Conservation (phyloP, 92 coral and sea anemone genomes). For the Porites evermanni region DNA sequence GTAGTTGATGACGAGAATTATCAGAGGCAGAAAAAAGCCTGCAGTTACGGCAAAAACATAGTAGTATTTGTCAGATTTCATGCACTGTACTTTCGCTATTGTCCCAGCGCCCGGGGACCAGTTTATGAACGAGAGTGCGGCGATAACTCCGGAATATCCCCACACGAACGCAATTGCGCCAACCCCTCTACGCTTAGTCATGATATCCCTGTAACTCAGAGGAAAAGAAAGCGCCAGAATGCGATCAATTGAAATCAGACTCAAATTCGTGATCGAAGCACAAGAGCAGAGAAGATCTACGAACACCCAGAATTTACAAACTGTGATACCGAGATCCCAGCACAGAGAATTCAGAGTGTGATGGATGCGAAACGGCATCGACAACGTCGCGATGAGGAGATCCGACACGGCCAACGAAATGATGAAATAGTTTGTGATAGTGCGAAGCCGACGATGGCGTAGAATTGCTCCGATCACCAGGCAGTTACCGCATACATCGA, state of each 20-base stretch:
- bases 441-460: constrained; percentile 84
- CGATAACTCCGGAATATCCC: constrained; percentile 77
- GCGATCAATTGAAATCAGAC: constrained; percentile 89
- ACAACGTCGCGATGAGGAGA: constrained; percentile 82
- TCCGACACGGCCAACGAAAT: constrained; percentile 96
- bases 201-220: constrained; percentile 82
- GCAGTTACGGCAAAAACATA: constrained; percentile 81
- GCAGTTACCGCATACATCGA: constrained; percentile 92
- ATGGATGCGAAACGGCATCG: constrained; percentile 95
- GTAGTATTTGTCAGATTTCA: constrained; percentile 80
- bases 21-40: constrained; percentile 86
- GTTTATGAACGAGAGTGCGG: constrained; percentile 80
- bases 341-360: constrained; percentile 81
- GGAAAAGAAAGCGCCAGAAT: constrained; percentile 93
- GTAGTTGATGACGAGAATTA: constrained; percentile 82
- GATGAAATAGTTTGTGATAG: constrained; percentile 92
- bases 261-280: constrained; percentile 90
- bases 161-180: constrained; percentile 81
- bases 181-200: constrained; percentile 75
- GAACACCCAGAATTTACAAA: constrained; percentile 90
- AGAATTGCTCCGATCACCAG: constrained; percentile 90
- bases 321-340: constrained; percentile 87
- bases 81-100: constrained; percentile 60
- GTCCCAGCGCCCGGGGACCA: constrained; percentile 79
- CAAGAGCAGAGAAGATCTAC: constrained; percentile 83